phyloP scores from a whole-genome alignment of 2,888 invertebrate species.

The Plemyria rubiginata region DNA sequence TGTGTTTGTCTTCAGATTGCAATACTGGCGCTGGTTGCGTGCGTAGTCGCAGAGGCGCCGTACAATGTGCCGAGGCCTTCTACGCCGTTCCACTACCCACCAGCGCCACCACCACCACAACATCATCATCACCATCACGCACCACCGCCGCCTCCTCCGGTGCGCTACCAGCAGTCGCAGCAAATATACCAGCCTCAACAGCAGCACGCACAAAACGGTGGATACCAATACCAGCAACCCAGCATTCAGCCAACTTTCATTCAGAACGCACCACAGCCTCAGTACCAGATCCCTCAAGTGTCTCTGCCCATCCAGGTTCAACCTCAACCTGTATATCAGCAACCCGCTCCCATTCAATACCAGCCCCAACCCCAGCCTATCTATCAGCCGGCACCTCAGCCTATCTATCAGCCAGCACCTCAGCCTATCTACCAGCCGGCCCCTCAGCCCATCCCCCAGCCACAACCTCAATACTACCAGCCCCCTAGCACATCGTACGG shows the following conservation, averaged over 20 bases:
- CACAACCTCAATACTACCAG: conserved; percentile 30
- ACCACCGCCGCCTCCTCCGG: conserved; percentile 39
- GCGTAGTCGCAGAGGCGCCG: conserved; percentile 71
- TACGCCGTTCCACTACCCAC: conserved; percentile 61
- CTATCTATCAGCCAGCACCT: conserved; percentile 37
- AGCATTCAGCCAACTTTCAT: conserved; percentile 31
- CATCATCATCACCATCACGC: conserved; percentile 41
- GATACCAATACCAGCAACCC: conserved; percentile 59
- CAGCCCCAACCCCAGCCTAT: conserved; percentile 36
- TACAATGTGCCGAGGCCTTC: conserved; percentile 73
- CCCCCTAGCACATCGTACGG: conserved; percentile 43
- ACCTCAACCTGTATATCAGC: conserved; percentile 38
- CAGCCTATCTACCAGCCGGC: conserved; percentile 40
- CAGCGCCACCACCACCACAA: conserved; percentile 43
- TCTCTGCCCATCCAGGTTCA: conserved; percentile 28
- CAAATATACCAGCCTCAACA: conserved; percentile 45
- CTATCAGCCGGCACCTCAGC: conserved; percentile 45
- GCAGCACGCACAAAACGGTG: conserved; percentile 44
- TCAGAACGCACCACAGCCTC: conserved; percentile 34
- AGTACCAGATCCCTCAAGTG: conserved; percentile 27
- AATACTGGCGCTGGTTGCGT: conserved; percentile 66
- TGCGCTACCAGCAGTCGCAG: conserved; percentile 34
- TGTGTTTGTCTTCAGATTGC: conserved; percentile 63
- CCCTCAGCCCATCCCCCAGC: conserved; percentile 21
- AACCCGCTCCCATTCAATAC: conserved; percentile 35